Base-by-base conservation (phyloP, 1,140 invertebrate species). In the Drosophila ogumai region DNA sequence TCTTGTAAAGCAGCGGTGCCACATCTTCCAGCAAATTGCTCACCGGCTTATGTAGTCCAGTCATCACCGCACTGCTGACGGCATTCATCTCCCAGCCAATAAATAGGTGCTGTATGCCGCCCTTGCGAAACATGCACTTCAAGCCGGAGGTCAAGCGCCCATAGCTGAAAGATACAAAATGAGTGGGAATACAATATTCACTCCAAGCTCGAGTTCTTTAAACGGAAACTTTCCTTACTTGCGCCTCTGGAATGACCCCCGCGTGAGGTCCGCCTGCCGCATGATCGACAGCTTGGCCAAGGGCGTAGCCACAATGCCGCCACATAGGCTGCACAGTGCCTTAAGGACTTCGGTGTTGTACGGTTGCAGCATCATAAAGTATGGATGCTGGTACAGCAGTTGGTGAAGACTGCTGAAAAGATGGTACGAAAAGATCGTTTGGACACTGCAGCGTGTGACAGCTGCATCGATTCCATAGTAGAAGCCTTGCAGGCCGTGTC, bases 231-330 rank as follows among this genome's bases (percentile, higher is more conserved):
- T 44, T 44, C 28, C 31, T 43, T 77, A 77, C 75, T 77, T 77
- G 73, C 64, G 75, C 9, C 57, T 67, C 3, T 25, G 2, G 12
- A 13, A 69, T 10, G 49, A 5, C 0, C 10, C 6, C 2, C 64
- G 63, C 10, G 75, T 69, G 12, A 78, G 32, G 43, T 78, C 75
- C 6, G 74, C 17, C 22, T 77, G 74, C 12, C 73, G 43, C 0
- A 77, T 61, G 10, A 77, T 22, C 22, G 75, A 31, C 3, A 69
- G 17, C 13, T 78, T 78, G 32, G 65, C 75, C 2, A 77, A 63
- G 1, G 75, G 75, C 5, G 75, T 78, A 15, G 75, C 28, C 3
- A 71, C 3, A 0, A 77, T 6, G 1, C 75, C 75, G 25, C 56
- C n/a, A 5, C 43, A 25, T 12, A 78, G 36, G 15, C 74, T 66